Evolutionary conservation across 2,888 invertebrate species (phyloP).

Genomic region (Meta bourneti): DNA sequence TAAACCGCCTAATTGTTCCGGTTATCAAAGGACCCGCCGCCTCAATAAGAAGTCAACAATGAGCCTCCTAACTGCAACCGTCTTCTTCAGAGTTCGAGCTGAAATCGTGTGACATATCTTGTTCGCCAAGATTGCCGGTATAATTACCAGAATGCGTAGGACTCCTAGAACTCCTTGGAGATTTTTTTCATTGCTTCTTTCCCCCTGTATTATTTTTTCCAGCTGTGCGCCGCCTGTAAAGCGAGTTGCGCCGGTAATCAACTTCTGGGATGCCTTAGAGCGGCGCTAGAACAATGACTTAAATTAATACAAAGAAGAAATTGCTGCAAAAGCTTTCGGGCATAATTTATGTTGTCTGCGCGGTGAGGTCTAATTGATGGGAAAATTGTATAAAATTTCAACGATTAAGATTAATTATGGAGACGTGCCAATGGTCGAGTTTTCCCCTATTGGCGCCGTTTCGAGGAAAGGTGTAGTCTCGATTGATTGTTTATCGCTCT

Average conservation of each 20-base stretch:
- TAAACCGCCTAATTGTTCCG: conserved; percentile 55
- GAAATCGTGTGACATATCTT: conserved; percentile 62
- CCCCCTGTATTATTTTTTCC: conserved; percentile 3
- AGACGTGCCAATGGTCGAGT: conserved; percentile 56
- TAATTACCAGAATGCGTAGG: conserved; percentile 56
- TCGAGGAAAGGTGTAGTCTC: not conserved
- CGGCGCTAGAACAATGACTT: conserved; percentile 66
- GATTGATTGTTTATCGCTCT: conserved; percentile 29
- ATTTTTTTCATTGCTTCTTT: conserved; percentile 9
- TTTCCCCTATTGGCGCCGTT: conserved; percentile 16
- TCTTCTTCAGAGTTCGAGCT: too few relatives aligned
- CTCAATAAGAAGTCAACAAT: conserved; percentile 44
- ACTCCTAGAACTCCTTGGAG: conserved; percentile 2
- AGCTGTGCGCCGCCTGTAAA: not conserved
- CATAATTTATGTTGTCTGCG: conserved; percentile 72
- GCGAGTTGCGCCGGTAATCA: conserved; percentile 14
- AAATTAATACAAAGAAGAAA: conserved; percentile 73
- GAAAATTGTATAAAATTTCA: conserved; percentile 75
- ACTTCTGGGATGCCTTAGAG: not conserved
- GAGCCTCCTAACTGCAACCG: not conserved
- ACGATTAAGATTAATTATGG: conserved; percentile 75
- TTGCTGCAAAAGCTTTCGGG: conserved; percentile 63
- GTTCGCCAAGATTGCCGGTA: conserved; percentile 32
- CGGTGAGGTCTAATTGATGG: conserved; percentile 72
- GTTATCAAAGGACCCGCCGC: conserved; percentile 52